These are phyloP conservation scores for Melikaiella ostensackeni DNA, from an alignment of 2,888 invertebrate genomes.

Conservation along the genomic window DNA sequence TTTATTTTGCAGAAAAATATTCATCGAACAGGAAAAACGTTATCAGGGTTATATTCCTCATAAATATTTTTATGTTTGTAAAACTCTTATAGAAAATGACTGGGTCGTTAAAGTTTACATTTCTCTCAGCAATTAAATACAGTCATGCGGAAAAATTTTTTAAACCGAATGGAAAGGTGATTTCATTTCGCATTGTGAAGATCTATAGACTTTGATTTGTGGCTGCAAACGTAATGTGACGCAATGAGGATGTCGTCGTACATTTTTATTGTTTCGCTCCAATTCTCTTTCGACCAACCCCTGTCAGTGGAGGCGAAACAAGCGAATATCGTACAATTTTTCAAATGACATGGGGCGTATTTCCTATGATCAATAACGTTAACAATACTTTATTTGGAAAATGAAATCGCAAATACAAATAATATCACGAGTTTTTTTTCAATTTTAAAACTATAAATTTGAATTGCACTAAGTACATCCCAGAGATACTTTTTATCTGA, in stretches of 20 bases:
- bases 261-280: conserved; percentile 52
- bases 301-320: conserved; percentile 42
- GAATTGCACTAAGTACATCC: no score
- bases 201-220: conserved; percentile 31
- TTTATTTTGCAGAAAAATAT: neutral
- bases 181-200: conserved; percentile 7
- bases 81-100: neutral
- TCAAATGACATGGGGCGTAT: conserved; percentile 14
- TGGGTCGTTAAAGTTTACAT: neutral
- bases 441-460: neutral
- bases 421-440: neutral
- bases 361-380: conserved; percentile 22
- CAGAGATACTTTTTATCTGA: no score
- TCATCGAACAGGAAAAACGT: neutral
- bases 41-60: neutral
- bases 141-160: neutral
- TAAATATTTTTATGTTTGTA: neutral
- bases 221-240: conserved; percentile 21
- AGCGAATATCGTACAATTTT: conserved; percentile 33
- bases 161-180: conserved; percentile 13
- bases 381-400: neutral
- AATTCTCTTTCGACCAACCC: conserved; percentile 50
- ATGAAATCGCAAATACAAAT: neutral
- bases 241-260: conserved; percentile 41
- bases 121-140: neutral